phyloP scores from a whole-genome alignment of 2,113 vertebrate genomes.

The Mormoops blainvillei region DNA sequence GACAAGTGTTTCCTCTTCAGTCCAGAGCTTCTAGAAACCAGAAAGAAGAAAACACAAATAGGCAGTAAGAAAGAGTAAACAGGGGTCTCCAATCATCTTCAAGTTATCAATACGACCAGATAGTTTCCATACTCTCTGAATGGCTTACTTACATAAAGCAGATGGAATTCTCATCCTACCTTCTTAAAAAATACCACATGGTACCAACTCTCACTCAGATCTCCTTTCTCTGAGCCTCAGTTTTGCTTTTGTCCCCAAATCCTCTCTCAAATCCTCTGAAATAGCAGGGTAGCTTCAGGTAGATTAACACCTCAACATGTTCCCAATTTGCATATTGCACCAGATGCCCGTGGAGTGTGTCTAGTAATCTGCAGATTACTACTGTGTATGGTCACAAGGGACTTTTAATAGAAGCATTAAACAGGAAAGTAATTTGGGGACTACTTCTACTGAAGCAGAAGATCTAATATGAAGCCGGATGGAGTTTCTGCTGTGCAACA shows the following conservation, averaged over 20 bases:
- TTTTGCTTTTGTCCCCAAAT: not conserved
- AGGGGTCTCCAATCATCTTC: not conserved
- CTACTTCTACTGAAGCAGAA: slow-evolving; percentile 12
- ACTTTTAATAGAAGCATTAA: slow-evolving; percentile 8
- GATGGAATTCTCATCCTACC: not conserved
- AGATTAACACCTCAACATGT: not conserved
- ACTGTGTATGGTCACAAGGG: not conserved
- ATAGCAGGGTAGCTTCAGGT: not conserved
- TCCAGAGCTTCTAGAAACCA: not conserved
- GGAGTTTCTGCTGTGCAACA: not conserved
- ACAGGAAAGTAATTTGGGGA: not conserved
- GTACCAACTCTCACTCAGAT: not conserved
- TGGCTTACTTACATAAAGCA: not conserved
- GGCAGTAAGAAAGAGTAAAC: not conserved
- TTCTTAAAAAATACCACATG: not conserved
- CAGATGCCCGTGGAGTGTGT: not conserved
- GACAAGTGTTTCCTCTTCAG: not conserved
- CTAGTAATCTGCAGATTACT: not conserved
- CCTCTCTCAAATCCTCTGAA: not conserved
- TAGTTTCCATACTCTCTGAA: not conserved
- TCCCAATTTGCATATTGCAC: not conserved
- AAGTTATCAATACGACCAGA: not conserved
- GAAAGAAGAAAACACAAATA: not conserved
- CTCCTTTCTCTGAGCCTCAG: not conserved
- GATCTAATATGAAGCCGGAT: not conserved